Percentiles rank a stretch among this genome's conserved stretches.
These are phyloP conservation scores for Plemyria rubiginata DNA, from an alignment of 2,888 invertebrate species.

Conservation along the genomic window DNA sequence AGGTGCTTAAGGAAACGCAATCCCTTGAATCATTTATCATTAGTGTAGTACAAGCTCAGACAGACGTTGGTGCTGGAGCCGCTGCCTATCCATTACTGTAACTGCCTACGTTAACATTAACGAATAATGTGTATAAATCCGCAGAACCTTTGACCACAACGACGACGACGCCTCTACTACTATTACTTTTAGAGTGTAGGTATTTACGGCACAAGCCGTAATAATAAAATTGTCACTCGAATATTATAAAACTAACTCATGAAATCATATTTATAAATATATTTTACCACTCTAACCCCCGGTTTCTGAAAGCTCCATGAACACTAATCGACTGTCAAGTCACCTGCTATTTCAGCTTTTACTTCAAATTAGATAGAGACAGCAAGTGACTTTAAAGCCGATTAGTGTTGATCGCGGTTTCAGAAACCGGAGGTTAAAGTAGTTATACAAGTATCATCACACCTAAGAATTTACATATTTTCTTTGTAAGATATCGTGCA, in stretches of 20 bases:
- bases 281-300: too few relatives aligned
- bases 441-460: too few relatives aligned
- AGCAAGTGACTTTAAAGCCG: too few relatives aligned
- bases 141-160: constrained; percentile 29
- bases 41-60: constrained; percentile 50
- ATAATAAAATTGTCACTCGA: constrained; percentile 2
- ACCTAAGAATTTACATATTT: too few relatives aligned
- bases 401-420: too few relatives aligned
- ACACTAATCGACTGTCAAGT: too few relatives aligned
- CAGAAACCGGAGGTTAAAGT: too few relatives aligned
- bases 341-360: too few relatives aligned
- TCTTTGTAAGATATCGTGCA: too few relatives aligned
- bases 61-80: constrained; percentile 41
- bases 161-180: constrained; percentile 20
- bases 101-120: constrained; percentile 36
- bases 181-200: constrained; percentile 11
- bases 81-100: constrained; percentile 47
- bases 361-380: too few relatives aligned
- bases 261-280: too few relatives aligned
- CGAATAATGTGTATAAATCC: constrained; percentile 36
- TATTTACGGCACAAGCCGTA: background rate
- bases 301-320: too few relatives aligned
- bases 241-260: background rate
- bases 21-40: constrained; percentile 60
- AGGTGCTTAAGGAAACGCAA: constrained; percentile 58